Evolutionary conservation across 2,888 invertebrate genomes (phyloP).

Genomic region (Panzeria rudis): DNA sequence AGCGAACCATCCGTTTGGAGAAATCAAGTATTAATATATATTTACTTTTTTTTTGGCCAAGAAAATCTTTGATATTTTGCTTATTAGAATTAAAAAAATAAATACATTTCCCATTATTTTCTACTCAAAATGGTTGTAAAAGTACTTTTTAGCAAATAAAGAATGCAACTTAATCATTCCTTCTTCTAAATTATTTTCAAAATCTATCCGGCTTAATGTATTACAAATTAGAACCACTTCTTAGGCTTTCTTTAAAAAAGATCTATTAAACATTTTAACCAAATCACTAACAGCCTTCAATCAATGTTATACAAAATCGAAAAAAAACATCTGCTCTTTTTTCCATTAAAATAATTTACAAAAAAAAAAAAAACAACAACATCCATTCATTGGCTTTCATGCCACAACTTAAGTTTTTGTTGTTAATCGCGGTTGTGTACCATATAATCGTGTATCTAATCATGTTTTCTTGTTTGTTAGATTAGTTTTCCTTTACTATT

Average conservation of each 20-base stretch:
- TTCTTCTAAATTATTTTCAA: not conserved
- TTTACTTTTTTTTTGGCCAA: too few relatives aligned
- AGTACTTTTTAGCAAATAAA: not conserved
- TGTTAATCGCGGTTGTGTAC: constrained; percentile 59
- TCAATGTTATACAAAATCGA: constrained; percentile 21
- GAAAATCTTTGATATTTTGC: too few relatives aligned
- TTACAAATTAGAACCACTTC: not conserved
- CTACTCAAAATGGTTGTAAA: too few relatives aligned
- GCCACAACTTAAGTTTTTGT: constrained; percentile 39
- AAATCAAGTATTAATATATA: too few relatives aligned
- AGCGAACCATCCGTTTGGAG: too few relatives aligned
- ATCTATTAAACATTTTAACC: constrained; percentile 13
- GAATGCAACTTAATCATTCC: not conserved
- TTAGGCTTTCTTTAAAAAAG: not conserved
- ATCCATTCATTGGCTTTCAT: constrained; percentile 48
- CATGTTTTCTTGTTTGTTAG: constrained; percentile 72
- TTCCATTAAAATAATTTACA: constrained; percentile 54
- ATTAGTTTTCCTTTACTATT: constrained; percentile 64
- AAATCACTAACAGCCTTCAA: constrained; percentile 46
- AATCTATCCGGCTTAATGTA: not conserved
- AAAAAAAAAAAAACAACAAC: constrained; percentile 35
- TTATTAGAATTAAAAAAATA: too few relatives aligned
- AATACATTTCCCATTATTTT: too few relatives aligned
- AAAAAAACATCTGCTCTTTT: constrained; percentile 67
- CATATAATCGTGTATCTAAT: constrained; percentile 71